Base-by-base conservation (phyloP, 30 jellyfish, hydroid and myxozoan genomes). In the Cassiopea andromeda region DNA sequence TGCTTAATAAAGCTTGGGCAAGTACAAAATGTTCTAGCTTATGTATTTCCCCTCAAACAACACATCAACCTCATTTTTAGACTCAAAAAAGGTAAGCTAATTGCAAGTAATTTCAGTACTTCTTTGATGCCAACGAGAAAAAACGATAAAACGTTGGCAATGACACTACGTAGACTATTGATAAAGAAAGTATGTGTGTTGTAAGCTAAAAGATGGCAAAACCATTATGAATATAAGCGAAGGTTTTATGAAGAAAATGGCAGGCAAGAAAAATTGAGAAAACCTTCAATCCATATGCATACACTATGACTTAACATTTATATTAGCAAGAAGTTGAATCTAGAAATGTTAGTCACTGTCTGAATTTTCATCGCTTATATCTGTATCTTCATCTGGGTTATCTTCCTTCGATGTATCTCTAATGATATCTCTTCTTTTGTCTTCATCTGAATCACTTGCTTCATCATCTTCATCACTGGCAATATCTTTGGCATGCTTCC, bases 401-500 rank as follows among this genome's bases (percentile, higher is more conserved):
- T 18, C 79, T 46, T 60, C 77, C 46, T 80, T 50, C n/a, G 18
- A 14, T 70, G 4, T 70, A 0, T 43, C 79, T 43, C 5, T 54
- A 70, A 2, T 38, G 15, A 2, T 38, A 4, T 70, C 57, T 43
- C 79, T 10, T 70, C 79, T 7, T 16, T 38, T 54, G 7, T 70
- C 79, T 2, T 16, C 79, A 43, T 70, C 79, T 75, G 84, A 75
- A 38, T 38, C 69, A 44, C 44, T 75, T 18, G 46, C 70, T 7
- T 44, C 82, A 48, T 70, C 84, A 4, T 48, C 90, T 4, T 80
- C 89, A 48, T 81, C 92, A 76, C 84, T 75, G 77, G 54, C 81
- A 57, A 61, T 93, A 46, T 67, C 94, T 45, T 78, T 82, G 38
- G 89, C 75, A 44, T 92, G 97, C 48, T 97, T 97, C 99, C 99